Conservation (phyloP, 2,797 vertebrate species). For the Alcedo quadribrachys region DNA sequence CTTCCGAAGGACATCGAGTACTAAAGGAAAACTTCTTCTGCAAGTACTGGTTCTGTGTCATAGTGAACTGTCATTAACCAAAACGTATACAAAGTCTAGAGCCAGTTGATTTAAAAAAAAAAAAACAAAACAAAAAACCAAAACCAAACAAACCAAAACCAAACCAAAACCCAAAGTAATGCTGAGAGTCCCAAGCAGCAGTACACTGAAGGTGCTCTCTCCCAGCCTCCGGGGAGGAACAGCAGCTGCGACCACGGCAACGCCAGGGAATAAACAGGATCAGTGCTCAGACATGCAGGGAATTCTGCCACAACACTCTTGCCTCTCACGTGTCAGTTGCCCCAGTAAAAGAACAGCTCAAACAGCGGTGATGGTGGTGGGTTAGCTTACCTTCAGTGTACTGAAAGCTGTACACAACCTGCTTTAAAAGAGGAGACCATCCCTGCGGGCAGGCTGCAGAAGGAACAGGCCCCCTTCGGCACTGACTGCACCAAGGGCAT, state of each 20-base stretch:
- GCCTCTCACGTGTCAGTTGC: conserved; percentile 78
- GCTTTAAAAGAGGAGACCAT: conserved; percentile 92
- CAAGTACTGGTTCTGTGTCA: conserved; percentile 75
- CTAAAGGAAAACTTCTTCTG: conserved; percentile 78
- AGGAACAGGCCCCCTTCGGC: conserved; percentile 89
- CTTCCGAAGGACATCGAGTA: conserved; percentile 79
- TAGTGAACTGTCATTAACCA: conserved; percentile 82
- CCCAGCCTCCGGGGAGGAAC: conserved; percentile 48
- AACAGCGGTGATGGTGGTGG: conserved; percentile 86
- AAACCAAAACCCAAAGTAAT: conserved; percentile 57
- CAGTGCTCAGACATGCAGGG: conserved; percentile 85
- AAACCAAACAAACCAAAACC: background rate
- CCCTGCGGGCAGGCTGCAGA: conserved; percentile 91
- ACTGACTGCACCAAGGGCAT: conserved; percentile 91
- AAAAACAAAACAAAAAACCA: background rate
- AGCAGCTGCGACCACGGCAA: conserved; percentile 78
- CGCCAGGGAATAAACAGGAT: conserved; percentile 80
- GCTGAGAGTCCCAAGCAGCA: conserved; percentile 74
- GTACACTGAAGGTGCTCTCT: conserved; percentile 91
- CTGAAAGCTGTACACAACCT: conserved; percentile 92
- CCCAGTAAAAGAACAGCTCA: conserved; percentile 82
- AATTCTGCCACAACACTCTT: conserved; percentile 80
- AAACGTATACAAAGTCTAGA: conserved; percentile 84
- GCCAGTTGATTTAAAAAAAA: conserved; percentile 80
- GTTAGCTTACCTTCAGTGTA: conserved; percentile 95